Base-by-base conservation (phyloP, 2,888 invertebrate genomes). In the Troglohyphantes excavatus region DNA sequence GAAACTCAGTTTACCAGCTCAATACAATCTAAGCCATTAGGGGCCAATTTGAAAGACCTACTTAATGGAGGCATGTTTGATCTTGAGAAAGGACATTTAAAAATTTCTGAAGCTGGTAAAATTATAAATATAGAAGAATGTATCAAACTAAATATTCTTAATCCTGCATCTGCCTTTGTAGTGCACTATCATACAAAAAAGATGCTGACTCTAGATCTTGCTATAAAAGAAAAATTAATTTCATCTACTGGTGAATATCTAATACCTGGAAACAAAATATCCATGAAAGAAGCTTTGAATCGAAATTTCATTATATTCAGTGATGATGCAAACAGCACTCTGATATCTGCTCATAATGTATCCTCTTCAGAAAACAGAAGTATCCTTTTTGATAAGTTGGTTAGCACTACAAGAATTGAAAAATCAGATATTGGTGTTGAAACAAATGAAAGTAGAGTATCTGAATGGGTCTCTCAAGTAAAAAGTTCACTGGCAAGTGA, bases 41-140 rank as follows among this genome's bases (percentile, higher is more conserved):
- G 17, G 21, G 21, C 46, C 7, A 29, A 46, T 85, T 94, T 98
- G 1, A 95, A 95, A 81, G 96, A 97, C 92, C 98, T 98, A 2
- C 97, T 98, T 91, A 95, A 96, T 61, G 96, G 96, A 93, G 96
- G 96, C 82, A 93, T 97, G 2, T 97, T 98, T 92, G 96, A 98
- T 93, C 96, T 98, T 0, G 94, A 95, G 0, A 96, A 95, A 0
- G 98, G 99, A 2, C 94, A 97, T 46, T 97, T 98, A 92, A 95
- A 96, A 19, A 96, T 98, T 91, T 97, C 97, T 1, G 96, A 96
- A 17, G 97, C 98, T 6, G 97, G 98, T 93, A 95, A 97, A 92
- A 94, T 96, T 82, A 95, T 97, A 67, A 96, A 96, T 90, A 96
- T 98, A 92, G 96, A 97, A 93, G 98, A 98, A 93, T 97, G 98